Evolutionary conservation across 2,113 vertebrate genomes (phyloP), one percentile per base, ranked within the genome.

Genomic region (Atherinomorus stipes): DNA sequence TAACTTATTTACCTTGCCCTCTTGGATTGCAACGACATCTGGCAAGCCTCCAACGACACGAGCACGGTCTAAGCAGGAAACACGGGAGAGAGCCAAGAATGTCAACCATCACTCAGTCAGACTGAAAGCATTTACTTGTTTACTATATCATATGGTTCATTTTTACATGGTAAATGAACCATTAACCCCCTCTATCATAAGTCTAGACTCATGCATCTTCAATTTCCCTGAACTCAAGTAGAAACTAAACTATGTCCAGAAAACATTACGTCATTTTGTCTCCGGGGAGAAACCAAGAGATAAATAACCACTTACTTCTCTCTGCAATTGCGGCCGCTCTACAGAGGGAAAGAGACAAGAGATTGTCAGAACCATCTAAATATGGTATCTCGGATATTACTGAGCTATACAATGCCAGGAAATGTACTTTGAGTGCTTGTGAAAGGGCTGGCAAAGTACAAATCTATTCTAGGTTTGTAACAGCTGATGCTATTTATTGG

Each of bases 11-110:
- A 99, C 98, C 97, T 99, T 99, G 94, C 98, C 97, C 89, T 99
- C 95, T 79, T 99, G 98, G 91, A 99, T 99, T 59, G 98, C 97
- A 89, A 99, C 98, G 85, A 98, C 97, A 63, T 99, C 98, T 1
- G 98, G 98, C 91, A 99, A 93, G 23, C 98, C 97, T 64, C 98
- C 98, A 85, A 98, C 54, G 34, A 99, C 97, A 19, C 98, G 95
- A 59, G 98, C 98, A 1, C 98, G 96, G 92, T 99, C 98, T 99
- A 87, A 40, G 94, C 91, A 81, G 37, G 50, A 74, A 84, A 66
- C 22, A 68, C 11, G 71, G 28, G 59, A 50, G 63, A 72, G 34
- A 80, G 62, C 40, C 56, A 71, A 21, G 25, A 67, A 23, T 23
- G 23, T 54, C 53, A 79, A 9, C 12, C 45, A 60, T 64, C 19